A percentile compares a stretch with the other conserved stretches of the same genome.
Conservation (phyloP, 2,113 vertebrate genomes). For the Daubentonia madagascariensis region DNA sequence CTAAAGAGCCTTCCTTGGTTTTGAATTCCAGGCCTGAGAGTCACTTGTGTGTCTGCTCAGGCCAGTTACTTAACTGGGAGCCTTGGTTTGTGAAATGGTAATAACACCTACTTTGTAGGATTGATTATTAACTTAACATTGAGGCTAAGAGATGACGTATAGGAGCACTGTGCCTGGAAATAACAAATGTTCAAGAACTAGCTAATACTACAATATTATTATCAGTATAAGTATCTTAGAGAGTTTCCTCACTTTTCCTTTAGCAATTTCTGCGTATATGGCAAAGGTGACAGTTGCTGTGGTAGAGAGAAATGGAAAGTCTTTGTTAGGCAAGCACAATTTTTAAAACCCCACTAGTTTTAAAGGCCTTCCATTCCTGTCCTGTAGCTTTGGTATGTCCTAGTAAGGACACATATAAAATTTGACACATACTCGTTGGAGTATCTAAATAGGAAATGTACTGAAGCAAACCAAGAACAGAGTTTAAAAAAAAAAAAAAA, state of each 20-base stretch:
- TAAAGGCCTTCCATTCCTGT: not conserved
- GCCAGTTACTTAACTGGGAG: not conserved
- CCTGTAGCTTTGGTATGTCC: constrained; percentile 16
- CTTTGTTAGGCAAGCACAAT: not conserved
- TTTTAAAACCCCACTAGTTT: not conserved
- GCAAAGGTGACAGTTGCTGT: not conserved
- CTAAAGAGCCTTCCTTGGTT: not conserved
- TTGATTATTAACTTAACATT: not conserved
- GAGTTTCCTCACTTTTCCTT: not conserved
- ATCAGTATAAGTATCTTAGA: not conserved
- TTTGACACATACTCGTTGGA: not conserved
- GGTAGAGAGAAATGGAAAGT: constrained; percentile 10
- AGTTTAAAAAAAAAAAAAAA: not conserved
- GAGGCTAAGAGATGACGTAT: not conserved
- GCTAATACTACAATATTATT: not conserved
- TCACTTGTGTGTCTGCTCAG: not conserved
- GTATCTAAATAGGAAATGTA: constrained; percentile 57
- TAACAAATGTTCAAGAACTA: not conserved
- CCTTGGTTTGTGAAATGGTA: not conserved
- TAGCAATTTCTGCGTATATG: not conserved
- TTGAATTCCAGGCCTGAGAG: not conserved
- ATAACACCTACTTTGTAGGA: not conserved
- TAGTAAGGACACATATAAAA: constrained; percentile 61
- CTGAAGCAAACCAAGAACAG: constrained; percentile 59
- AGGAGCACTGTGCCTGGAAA: not conserved